phyloP scores from a whole-genome alignment of 2,888 invertebrate species.

The Drosophila barbarae region DNA sequence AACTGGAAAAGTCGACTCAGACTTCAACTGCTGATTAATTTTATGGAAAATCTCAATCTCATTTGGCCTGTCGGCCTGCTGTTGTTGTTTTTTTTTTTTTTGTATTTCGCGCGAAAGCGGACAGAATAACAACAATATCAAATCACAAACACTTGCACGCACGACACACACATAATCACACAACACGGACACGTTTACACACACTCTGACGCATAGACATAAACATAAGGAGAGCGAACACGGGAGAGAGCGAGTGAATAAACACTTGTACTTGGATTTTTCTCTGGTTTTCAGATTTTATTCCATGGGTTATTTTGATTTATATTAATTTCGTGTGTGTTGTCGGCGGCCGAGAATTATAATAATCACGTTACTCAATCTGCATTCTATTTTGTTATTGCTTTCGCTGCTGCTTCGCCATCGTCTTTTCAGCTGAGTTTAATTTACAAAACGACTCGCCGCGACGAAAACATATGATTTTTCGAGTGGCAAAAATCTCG shows the following conservation, averaged over 20 bases:
- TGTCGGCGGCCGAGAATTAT: slow-evolving; percentile 11
- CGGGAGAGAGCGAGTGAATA: slow-evolving; percentile 19
- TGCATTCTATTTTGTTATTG: slow-evolving; percentile 10
- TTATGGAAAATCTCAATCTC: slow-evolving; percentile 28
- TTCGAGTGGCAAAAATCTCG: slow-evolving; percentile 20
- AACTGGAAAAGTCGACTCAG: slow-evolving; percentile 38
- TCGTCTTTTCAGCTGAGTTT: slow-evolving; percentile 5
- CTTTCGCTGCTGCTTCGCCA: slow-evolving; percentile 4
- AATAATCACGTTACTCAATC: slow-evolving; percentile 5
- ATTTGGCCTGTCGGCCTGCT: slow-evolving; percentile 15
- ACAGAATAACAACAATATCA: slow-evolving; percentile 48
- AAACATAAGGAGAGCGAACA: slow-evolving; percentile 25
- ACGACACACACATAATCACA: slow-evolving; percentile 31
- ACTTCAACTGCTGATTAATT: slow-evolving; percentile 20
- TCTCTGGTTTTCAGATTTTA: slow-evolving; percentile 22
- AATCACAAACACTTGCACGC: slow-evolving; percentile 58
- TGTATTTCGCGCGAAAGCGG: slow-evolving; percentile 47
- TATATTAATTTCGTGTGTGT: slow-evolving; percentile 12
- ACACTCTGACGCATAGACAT: slow-evolving; percentile 21
- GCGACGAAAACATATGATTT: slow-evolving; percentile 19
- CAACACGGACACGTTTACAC: slow-evolving; percentile 10
- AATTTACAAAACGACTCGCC: slow-evolving; percentile 1
- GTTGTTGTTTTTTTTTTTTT: slow-evolving; percentile 14
- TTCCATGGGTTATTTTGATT: slow-evolving; percentile 18
- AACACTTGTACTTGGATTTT: slow-evolving; percentile 29